These are phyloP conservation scores for Drosophila subquinaria DNA, from an alignment of 2,888 invertebrate genomes.

Conservation along the genomic window DNA sequence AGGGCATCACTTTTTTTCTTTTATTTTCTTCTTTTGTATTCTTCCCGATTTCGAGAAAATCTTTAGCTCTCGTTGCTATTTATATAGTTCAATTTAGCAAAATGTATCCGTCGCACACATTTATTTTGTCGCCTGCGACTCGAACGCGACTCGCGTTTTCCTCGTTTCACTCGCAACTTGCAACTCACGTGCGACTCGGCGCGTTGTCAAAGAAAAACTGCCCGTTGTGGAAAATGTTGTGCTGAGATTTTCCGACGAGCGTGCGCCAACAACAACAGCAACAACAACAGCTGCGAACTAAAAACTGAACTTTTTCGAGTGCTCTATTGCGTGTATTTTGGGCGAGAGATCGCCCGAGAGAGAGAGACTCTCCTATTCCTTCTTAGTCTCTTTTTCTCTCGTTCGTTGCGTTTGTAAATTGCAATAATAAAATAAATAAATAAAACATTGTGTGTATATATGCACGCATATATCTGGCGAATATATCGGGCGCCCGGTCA, in stretches of 20 bases:
- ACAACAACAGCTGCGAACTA: constrained; percentile 39
- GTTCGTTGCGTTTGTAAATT: constrained; percentile 63
- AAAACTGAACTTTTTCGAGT: constrained; percentile 16
- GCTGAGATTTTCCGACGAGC: constrained; percentile 62
- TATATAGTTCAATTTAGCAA: constrained; percentile 76
- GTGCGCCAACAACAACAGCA: constrained; percentile 31
- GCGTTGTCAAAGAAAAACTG: constrained; percentile 84
- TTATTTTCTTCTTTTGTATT: constrained; percentile 28
- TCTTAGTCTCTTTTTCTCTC: constrained; percentile 4
- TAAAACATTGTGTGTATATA: constrained; percentile 24
- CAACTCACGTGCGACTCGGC: constrained; percentile 72
- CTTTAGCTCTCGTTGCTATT: constrained; percentile 56
- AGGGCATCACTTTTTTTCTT: constrained; percentile 25
- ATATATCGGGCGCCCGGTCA: constrained; percentile 39
- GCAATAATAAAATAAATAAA: constrained; percentile 68
- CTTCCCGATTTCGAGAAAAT: constrained; percentile 46
- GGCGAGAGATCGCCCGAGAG: constrained; percentile 37
- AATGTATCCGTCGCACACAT: constrained; percentile 54
- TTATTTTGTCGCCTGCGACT: constrained; percentile 56
- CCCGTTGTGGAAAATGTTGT: constrained; percentile 62
- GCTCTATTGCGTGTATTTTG: constrained; percentile 46
- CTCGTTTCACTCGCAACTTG: constrained; percentile 7
- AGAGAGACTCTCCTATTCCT: not conserved
- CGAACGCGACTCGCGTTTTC: constrained; percentile 26
- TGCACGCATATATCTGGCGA: constrained; percentile 51